A percentile compares a stretch with the other conserved stretches of the same genome.
These are phyloP conservation scores for Meandrusa payeni DNA, from an alignment of 2,888 invertebrate genomes.

Conservation along the genomic window DNA sequence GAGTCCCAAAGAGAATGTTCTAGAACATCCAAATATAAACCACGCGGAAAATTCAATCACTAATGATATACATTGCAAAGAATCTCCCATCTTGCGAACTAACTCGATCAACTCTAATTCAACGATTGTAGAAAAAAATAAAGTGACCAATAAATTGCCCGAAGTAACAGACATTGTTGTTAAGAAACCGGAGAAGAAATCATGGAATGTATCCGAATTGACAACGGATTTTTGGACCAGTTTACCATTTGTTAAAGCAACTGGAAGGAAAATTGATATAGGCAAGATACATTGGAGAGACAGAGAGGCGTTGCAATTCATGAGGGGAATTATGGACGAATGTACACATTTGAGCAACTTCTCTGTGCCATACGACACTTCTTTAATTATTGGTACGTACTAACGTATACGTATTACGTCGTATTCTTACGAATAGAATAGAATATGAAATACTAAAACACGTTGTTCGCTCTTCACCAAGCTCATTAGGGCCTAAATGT, in stretches of 20 bases:
- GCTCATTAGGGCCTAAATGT: too few species aligned
- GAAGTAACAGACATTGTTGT: conserved; percentile 27
- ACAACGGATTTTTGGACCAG: conserved; percentile 62
- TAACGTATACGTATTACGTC: background rate
- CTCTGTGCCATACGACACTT: conserved; percentile 92
- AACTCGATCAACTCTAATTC: background rate
- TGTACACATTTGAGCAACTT: conserved; percentile 98
- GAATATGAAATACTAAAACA: too few species aligned
- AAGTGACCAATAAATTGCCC: conserved; percentile 22
- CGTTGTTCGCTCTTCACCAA: too few species aligned
- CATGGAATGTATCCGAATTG: conserved; percentile 63
- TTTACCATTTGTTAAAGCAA: conserved; percentile 56
- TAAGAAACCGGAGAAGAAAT: conserved; percentile 43
- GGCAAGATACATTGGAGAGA: conserved; percentile 85
- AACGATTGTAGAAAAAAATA: conserved; percentile 9
- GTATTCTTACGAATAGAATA: too few species aligned
- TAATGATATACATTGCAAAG: background rate
- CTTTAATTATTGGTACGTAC: conserved; percentile 86
- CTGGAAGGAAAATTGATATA: conserved; percentile 76
- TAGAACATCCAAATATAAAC: background rate
- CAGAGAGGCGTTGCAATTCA: conserved; percentile 93
- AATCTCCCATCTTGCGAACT: background rate
- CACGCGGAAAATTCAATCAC: background rate
- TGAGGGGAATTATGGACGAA: conserved; percentile 99
- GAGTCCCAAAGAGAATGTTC: background rate